Evolutionary conservation across 1,140 invertebrate genomes (phyloP), one percentile per base, ranked within the genome.

Genomic region (Danaus plexippus): DNA sequence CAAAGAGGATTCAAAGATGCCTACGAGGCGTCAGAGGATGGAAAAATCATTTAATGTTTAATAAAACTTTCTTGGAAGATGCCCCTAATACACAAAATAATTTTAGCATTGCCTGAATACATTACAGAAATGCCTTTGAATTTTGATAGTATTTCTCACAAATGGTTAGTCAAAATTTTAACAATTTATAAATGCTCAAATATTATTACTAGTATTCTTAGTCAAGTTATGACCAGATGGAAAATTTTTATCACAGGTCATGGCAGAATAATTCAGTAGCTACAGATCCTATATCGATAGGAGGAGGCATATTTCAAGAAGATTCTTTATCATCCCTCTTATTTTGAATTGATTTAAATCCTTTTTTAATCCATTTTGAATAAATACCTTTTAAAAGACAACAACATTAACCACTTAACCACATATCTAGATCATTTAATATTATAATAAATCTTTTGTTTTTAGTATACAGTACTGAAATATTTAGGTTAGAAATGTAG

Each of bases 401-500:
- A 15, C 12, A 43, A 13, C 2, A 43, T 54, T 7, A 54, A 59
- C 11, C 57, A 63, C 15, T 61, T 18, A n/a, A n/a, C n/a, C n/a
- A n/a, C n/a, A n/a, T 57, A 54, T 15, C 54, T 57, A 47, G 54
- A 63, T 11, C 55, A 54, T 18, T 12, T 63, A 43, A 63, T 13
- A 61, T 53, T 54, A 59, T 32, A 46, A 54, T 41, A 32, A 64
- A 60, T 13, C 18, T 59, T 10, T 52, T 53, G 53, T 32, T 57
- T 22, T 46, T 63, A 42, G 7, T 54, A 55, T 13, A 62, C 11
- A 57, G 40, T 12, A 11, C 11, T 45, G 58, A 57, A 40, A 59
- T 59, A 54, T 62, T 63, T 47, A 62, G 2, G 7, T 54, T 2
- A 43, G 11, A 8, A 51, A 64, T 13, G 52, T 64, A 64, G 54